These are phyloP conservation scores for Misgurnus anguillicaudatus DNA, from an alignment of 2,113 vertebrate genomes.

Conservation along the genomic window DNA sequence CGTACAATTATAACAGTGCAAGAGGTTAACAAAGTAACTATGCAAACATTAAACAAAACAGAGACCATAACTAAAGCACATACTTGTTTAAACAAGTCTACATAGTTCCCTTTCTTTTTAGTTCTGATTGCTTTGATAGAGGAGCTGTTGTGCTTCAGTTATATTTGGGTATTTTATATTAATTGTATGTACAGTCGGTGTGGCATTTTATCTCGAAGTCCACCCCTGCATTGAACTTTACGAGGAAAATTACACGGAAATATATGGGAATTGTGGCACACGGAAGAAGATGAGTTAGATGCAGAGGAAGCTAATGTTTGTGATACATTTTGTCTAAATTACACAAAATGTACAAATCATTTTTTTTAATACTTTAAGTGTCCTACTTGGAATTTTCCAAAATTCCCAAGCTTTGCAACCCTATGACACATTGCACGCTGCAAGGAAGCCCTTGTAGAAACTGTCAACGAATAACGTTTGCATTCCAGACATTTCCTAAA, in stretches of 20 bases:
- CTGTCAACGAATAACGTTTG: not conserved
- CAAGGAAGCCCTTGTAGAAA: not conserved
- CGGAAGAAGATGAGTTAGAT: too few relatives aligned
- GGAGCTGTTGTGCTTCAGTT: not conserved
- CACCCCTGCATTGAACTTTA: not conserved
- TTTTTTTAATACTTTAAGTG: too few relatives aligned
- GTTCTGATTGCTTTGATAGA: not conserved
- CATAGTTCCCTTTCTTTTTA: not conserved
- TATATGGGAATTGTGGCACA: too few relatives aligned
- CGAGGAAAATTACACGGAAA: not conserved
- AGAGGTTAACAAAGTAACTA: not conserved
- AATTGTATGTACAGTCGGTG: not conserved
- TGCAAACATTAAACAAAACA: not conserved
- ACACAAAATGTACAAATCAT: too few relatives aligned
- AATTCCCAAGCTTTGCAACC: too few relatives aligned
- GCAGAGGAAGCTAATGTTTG: too few relatives aligned
- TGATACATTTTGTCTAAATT: too few relatives aligned
- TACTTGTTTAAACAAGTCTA: not conserved
- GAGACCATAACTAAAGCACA: too few relatives aligned
- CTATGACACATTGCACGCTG: too few relatives aligned
- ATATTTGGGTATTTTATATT: not conserved
- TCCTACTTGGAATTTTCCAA: too few relatives aligned
- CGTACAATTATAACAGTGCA: not conserved
- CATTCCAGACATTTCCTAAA: slow-evolving; percentile 5
- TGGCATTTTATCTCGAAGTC: not conserved